Conservation (phyloP, 30 jellyfish, hydroid and myxozoan genomes). For the Aurelia sp. region DNA sequence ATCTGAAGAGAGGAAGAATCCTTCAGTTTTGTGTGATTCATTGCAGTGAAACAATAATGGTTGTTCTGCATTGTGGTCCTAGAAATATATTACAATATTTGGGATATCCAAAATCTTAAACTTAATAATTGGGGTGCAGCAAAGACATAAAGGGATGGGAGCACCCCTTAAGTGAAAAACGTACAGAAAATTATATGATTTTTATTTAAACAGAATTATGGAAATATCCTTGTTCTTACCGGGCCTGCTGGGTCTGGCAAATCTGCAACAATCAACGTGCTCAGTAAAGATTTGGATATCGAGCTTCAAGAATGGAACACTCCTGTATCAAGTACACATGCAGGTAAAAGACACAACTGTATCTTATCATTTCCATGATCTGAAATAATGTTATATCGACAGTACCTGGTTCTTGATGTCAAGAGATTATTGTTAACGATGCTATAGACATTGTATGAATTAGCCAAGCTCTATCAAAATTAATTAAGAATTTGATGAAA, state of each 20-base stretch:
- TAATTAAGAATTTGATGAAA: neutral
- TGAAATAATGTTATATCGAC: too few relatives aligned
- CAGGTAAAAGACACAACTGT: neutral
- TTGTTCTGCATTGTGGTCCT: too few relatives aligned
- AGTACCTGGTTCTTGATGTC: too few relatives aligned
- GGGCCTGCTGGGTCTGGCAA: conserved; percentile 97
- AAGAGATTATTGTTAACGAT: too few relatives aligned
- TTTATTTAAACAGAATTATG: conserved; percentile 28
- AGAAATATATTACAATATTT: too few relatives aligned
- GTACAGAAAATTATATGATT: neutral
- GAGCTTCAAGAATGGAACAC: conserved; percentile 88
- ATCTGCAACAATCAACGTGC: conserved; percentile 81
- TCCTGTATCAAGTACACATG: conserved; percentile 70
- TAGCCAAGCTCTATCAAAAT: neutral
- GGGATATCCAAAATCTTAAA: too few relatives aligned
- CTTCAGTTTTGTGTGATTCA: too few relatives aligned
- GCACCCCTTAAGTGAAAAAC: neutral
- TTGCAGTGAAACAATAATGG: too few relatives aligned
- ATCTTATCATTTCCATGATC: too few relatives aligned
- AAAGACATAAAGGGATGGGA: neutral
- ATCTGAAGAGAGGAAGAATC: too few relatives aligned
- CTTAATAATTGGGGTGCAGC: neutral
- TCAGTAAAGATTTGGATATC: conserved; percentile 53
- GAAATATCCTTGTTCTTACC: conserved; percentile 77
- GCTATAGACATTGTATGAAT: neutral